Evolutionary conservation across 2,888 invertebrate species (phyloP), one percentile per base, ranked within the genome.

Genomic region (Chamaedrilus cognettii): DNA sequence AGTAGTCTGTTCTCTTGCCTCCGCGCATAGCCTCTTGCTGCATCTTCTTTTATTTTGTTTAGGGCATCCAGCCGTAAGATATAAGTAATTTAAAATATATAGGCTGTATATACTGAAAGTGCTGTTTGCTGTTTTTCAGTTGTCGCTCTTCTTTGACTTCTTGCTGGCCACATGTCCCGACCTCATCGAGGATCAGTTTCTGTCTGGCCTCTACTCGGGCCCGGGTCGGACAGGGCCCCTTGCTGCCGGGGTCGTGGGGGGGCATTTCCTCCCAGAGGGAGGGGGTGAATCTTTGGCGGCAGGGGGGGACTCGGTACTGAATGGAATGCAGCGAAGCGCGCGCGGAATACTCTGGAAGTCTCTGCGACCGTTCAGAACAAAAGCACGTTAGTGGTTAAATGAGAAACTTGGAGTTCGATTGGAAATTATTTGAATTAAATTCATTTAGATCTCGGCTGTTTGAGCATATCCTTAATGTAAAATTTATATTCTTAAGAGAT

Each of bases 111-210:
- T n/a, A n/a, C n/a, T n/a, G n/a, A n/a, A n/a, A n/a, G n/a, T n/a
- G n/a, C 63, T 32, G 7, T 49, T 50, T 58, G 35, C 5, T 52
- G n/a, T 58, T 28, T 65, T 28, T 30, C 76, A 87, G 86, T 76
- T 86, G 19, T 86, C 86, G 0, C 72, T 87, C 30, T 86, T 85
- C 77, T 87, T 86, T 78, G 86, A 87, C 77, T 78, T 87, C 57
- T 75, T 87, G 72, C 71, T 84, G 64, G 82, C 86, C 1, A 84
- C 86, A 79, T 83, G 84, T 70, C 71, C 76, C 34, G 79, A 76
- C 1, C 78, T 83, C 1, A 80, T 78, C 33, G 76, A 83, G 70
- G 74, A 78, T 1, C 79, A 80, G 49, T 85, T 83, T 75, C 72
- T 74, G 28, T 33, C 58, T 1, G 72, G 73, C 11, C 28, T 26